Base-by-base conservation (phyloP, 2,113 vertebrate species). In the Apteryx mantelli region DNA sequence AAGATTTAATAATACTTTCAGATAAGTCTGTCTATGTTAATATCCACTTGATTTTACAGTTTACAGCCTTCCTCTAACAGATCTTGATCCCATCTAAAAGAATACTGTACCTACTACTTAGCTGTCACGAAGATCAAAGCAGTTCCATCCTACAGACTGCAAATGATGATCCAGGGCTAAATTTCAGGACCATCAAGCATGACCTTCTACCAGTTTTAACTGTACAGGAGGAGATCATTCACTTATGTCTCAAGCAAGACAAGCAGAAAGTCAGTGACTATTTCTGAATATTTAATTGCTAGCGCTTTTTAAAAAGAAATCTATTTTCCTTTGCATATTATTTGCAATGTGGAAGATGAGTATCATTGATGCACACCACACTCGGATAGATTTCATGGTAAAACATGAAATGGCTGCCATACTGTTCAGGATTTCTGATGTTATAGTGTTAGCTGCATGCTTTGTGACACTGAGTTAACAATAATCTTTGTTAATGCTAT, bases 311-410 rank as follows among this genome's bases (percentile, higher is more conserved):
- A 30, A 77, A 92, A 87, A 78, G 5, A 81, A 81, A 87, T 6
- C 0, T 0, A 3, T 25, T 48, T 74, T 74, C 32, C 46, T 71
- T n/a, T 38, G 24, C 5, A 9, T 1, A 12, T 40, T 15, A 8
- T 50, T 81, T 56, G 19, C 30, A 40, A 65, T 6, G 4, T 42
- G 30, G 52, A 58, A 73, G 7, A 70, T 0, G 2, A 77, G 8
- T 21, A 40, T n/a, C 34, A 38, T 2, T 11, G 61, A 61, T 25
- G 20, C 1, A 75, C 13, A 38, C 61, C 42, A 30, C 21, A 48
- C 22, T 75, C 3, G 0, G 0, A 9, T 1, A 34, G 30, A 17
- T 68, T 79, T 87, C 75, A 63, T 52, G 46, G 44, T 40, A 61
- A 75, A 78, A 36, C 18, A 53, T 1, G 1, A 53, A 80, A 68